Evolutionary conservation across 1,140 invertebrate genomes (phyloP).

Genomic region (Drosophila ohnishii): DNA sequence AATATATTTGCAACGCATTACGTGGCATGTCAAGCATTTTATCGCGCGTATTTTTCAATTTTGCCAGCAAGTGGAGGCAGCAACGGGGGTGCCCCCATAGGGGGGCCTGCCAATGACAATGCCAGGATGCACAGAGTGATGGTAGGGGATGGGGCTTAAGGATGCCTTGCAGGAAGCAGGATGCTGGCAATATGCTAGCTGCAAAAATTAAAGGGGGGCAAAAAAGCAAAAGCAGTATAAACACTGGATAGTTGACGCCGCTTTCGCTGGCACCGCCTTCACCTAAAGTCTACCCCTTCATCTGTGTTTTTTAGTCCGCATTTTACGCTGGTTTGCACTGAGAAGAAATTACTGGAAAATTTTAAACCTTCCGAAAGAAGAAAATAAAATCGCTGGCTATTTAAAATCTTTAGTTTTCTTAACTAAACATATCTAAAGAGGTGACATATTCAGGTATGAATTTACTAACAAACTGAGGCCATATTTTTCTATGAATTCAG

Average conservation of each 20-base stretch:
- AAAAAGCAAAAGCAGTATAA: conserved; percentile 32
- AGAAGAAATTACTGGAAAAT: background rate
- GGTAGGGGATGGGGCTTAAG: background rate
- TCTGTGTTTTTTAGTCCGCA: conserved; percentile 7
- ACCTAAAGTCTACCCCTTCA: conserved; percentile 36
- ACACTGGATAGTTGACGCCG: conserved; percentile 44
- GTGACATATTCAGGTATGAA: no score
- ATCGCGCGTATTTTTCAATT: conserved; percentile 82
- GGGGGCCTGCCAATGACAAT: conserved; percentile 51
- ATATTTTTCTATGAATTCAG: no score
- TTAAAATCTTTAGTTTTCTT: background rate
- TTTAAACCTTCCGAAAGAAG: no score
- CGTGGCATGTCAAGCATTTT: conserved; percentile 81
- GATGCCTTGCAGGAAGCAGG: conserved; percentile 21
- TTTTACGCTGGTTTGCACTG: conserved; percentile 5
- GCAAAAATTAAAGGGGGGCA: conserved; percentile 67
- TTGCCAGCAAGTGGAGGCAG: conserved; percentile 34
- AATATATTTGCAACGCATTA: conserved; percentile 81
- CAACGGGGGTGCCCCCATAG: conserved; percentile 13
- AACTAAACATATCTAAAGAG: no score
- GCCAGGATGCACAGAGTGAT: conserved; percentile 42
- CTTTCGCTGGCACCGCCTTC: conserved; percentile 32
- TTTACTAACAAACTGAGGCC: no score
- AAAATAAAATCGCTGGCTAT: background rate
- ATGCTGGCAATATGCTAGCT: conserved; percentile 70